Base-by-base conservation (phyloP, 2,888 invertebrate species). In the Hypselothyrea guttata region DNA sequence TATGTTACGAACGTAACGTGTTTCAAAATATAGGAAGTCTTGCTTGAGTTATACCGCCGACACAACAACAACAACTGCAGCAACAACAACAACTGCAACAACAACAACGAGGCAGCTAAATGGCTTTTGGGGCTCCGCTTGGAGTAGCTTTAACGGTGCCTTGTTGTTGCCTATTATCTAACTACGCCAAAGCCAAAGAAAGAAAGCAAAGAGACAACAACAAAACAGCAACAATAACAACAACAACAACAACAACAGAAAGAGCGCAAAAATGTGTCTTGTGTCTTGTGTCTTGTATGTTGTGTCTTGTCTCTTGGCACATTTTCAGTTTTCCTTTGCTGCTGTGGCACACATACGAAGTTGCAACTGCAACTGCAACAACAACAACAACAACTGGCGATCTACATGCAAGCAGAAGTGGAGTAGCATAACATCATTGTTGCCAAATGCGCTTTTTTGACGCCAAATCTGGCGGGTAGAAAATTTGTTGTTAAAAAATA, bases 21-120 rank as follows among this genome's bases (percentile, higher is more conserved):
- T 88, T 88, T 88, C 87, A 87, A 88, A 88, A 88, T 87, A 87
- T 88, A 88, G 88, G 88, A 88, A 88, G 87, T 88, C 87, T 86
- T 84, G 86, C 79, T 86, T 86, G 81, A 85, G 75, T 86, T 85
- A 85, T 75, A 76, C 71, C 71, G 70, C 70, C 71, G 71, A 64
- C 64, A 71, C 71, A 70, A 49, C 67, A 66, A 48, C 47, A 45
- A 40, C 61, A 59, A 30, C 55, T 53, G n/a, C 55, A 52, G n/a
- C 63, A 35, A 31, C 56, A 40, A 9, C 54, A 44, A 16, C 63
- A 38, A 28, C 45, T 44, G 45, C 42, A 37, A 22, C 31, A 22
- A 11, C 48, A 40, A n/a, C 49, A 44, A 44, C 52, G 44, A 16
- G 13, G 9, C 57, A 46, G 64, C 58, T 49, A 71, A 67, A 71